Evolutionary conservation across 2,888 invertebrate species (phyloP).

Genomic region (Tribolium freemani): DNA sequence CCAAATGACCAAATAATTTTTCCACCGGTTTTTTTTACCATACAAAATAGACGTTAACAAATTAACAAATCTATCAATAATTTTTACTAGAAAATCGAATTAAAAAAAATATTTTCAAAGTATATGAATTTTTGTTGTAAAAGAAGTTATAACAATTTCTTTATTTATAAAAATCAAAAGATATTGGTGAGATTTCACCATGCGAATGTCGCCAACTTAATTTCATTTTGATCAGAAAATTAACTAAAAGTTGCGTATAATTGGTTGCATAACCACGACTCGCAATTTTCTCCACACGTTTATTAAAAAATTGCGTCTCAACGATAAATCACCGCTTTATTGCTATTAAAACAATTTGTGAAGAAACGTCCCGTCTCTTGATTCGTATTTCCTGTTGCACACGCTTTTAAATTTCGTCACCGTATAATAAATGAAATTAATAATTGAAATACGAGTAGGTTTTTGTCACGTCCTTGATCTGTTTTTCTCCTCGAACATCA

Average conservation of each 20-base stretch:
- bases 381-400: not conserved
- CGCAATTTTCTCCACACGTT: not conserved
- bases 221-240: not conserved
- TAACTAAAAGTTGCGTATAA: not conserved
- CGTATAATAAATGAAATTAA: not conserved
- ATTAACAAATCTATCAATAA: too few species aligned
- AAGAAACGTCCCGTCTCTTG: not conserved
- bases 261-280: not conserved
- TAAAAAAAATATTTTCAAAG: too few species aligned
- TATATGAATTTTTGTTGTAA: too few species aligned
- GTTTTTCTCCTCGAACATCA: not conserved
- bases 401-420: not conserved
- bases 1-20: too few species aligned
- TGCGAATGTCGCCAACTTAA: not conserved
- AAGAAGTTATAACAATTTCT: not conserved
- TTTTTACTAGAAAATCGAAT: too few species aligned
- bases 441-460: not conserved
- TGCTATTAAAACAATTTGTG: not conserved
- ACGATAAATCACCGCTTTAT: not conserved
- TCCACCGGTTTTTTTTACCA: too few species aligned
- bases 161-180: not conserved
- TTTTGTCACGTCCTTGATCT: not conserved
- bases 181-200: too few species aligned
- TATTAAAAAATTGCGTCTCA: not conserved
- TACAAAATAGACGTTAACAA: too few species aligned